Percentiles rank a stretch among this genome's conserved stretches.
Conservation (phyloP, 2,113 vertebrate species). For the Anolis carolinensis region DNA sequence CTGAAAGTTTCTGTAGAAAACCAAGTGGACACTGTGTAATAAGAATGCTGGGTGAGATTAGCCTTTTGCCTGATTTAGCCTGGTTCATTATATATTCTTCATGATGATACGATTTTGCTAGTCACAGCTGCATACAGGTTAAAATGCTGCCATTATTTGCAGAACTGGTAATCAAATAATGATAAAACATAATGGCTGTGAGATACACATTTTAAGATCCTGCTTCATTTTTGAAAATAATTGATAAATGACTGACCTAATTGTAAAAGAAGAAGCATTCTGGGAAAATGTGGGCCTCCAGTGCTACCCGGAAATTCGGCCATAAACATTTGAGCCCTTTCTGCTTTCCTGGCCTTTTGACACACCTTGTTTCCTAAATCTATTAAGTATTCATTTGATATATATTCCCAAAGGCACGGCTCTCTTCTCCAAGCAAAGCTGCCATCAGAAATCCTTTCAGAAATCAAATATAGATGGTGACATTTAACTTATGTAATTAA, state of each 20-base stretch:
- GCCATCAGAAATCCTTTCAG: conserved; percentile 62
- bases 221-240: neutral
- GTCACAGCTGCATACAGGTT: neutral
- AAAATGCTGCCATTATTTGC: neutral
- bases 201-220: too few relatives aligned
- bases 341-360: conserved; percentile 67
- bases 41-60: too few relatives aligned
- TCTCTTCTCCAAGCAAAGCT: conserved; percentile 65
- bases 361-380: conserved; percentile 68
- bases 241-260: neutral
- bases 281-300: conserved; percentile 33
- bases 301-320: conserved; percentile 48
- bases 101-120: neutral
- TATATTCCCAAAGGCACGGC: conserved; percentile 66
- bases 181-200: neutral
- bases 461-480: conserved; percentile 67
- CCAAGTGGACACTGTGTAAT: too few relatives aligned
- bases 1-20: too few relatives aligned
- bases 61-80: too few relatives aligned
- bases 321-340: conserved; percentile 35
- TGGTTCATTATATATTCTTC: neutral
- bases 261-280: conserved; percentile 41
- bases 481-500: conserved; percentile 74
- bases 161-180: neutral
- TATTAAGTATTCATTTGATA: conserved; percentile 57